These are phyloP conservation scores for Tragelaphus scriptus DNA, from an alignment of 2,113 vertebrate species.

Conservation along the genomic window DNA sequence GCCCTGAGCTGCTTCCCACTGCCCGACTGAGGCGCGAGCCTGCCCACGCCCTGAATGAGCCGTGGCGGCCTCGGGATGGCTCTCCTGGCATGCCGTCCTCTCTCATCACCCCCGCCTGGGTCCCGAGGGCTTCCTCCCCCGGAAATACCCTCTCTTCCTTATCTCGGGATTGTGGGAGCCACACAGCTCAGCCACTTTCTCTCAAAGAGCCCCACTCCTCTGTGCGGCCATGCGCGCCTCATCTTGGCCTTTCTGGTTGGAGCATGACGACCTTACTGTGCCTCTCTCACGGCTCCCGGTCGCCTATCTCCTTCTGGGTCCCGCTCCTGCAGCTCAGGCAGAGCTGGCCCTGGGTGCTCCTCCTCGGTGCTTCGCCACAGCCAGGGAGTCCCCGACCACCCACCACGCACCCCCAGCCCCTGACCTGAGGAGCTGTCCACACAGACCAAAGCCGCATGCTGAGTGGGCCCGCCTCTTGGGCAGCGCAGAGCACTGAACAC, in stretches of 20 bases:
- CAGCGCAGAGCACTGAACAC: fast-evolving
- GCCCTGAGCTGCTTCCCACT: fast-evolving
- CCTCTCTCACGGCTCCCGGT: fast-evolving
- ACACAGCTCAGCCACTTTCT: fast-evolving
- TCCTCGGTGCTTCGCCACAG: neutral
- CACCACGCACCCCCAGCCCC: fast-evolving
- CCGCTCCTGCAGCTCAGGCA: neutral
- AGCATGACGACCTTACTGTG: fast-evolving
- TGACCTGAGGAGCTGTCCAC: too few species aligned
- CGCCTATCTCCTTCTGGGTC: fast-evolving
- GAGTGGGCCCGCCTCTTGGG: fast-evolving
- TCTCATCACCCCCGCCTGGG: neutral
- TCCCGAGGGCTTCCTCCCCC: neutral
- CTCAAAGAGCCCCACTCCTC: neutral
- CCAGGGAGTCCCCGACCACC: neutral
- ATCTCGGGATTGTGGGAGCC: fast-evolving
- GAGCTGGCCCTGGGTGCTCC: neutral
- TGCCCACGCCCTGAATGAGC: neutral
- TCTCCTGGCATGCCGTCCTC: fast-evolving
- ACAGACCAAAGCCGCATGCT: fast-evolving
- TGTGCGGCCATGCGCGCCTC: fast-evolving
- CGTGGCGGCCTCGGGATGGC: neutral
- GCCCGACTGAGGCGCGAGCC: neutral
- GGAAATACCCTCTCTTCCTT: neutral
- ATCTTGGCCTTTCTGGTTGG: fast-evolving